A percentile compares a stretch with the other conserved stretches of the same genome.
These are phyloP conservation scores for Erpobdella octoculata DNA, from an alignment of 2,888 invertebrate species.

Conservation along the genomic window DNA sequence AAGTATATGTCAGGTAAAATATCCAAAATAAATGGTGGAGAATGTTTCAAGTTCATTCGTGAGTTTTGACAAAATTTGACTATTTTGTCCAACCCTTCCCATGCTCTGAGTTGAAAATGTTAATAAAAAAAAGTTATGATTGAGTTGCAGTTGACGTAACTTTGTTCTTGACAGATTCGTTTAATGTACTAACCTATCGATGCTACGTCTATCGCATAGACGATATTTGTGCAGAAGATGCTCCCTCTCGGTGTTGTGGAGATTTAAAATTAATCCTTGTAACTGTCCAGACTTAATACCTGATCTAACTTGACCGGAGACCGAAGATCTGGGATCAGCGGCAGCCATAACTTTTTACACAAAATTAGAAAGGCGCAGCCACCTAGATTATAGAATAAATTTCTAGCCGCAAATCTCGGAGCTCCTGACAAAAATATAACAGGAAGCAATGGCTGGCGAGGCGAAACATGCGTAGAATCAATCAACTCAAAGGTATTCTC, in stretches of 20 bases:
- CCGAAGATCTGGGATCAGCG: not conserved
- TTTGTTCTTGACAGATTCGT: too few relatives aligned
- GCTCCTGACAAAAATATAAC: constrained; percentile 1
- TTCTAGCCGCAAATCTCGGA: not conserved
- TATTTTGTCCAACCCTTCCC: constrained; percentile 96
- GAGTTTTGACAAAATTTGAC: constrained; percentile 97
- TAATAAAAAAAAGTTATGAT: not conserved
- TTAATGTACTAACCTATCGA: constrained; percentile 11
- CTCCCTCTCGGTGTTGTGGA: constrained; percentile 12
- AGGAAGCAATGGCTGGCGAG: not conserved
- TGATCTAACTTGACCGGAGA: not conserved
- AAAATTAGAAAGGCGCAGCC: not conserved
- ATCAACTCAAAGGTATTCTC: not conserved
- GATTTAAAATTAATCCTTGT: constrained; percentile 8
- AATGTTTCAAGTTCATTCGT: constrained; percentile 86
- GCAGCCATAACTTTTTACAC: constrained; percentile 2
- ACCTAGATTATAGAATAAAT: too few relatives aligned
- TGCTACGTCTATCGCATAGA: constrained; percentile 12
- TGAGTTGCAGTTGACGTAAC: too few relatives aligned
- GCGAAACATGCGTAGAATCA: not conserved
- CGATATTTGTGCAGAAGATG: constrained; percentile 5
- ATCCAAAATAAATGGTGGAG: constrained; percentile 96
- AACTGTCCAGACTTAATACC: constrained; percentile 5
- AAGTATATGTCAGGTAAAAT: constrained; percentile 98
- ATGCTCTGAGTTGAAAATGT: constrained; percentile 64